Base-by-base conservation (phyloP, 2,888 invertebrate genomes). In the Ophioninae sp. region DNA sequence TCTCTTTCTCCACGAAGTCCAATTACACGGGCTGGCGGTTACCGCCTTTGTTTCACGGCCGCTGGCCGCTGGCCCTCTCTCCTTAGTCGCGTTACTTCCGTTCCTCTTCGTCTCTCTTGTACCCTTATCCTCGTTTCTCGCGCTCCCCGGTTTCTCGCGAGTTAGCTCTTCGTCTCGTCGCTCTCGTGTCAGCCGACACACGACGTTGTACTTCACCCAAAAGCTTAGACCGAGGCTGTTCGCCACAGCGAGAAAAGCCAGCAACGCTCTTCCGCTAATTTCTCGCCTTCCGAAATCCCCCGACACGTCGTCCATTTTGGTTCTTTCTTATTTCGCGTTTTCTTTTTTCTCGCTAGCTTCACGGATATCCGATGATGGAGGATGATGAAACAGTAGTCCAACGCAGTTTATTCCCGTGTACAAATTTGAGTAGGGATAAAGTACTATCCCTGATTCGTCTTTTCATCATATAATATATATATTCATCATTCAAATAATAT, bases 41-140 rank as follows among this genome's bases (percentile, higher is more conserved):
- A 77, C 89, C 90, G 89, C 91, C 92, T 92, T 92, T 93, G 93
- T 92, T 93, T 93, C 93, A 93, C 92, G 93, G 91, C 90, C 90
- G 89, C 90, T 93, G 92, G 91, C 89, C 91, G 90, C 89, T 90
- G 89, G 87, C 87, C 81, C 81, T 84, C 86, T 88, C 88, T 86
- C 85, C 87, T 86, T 85, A 84, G 83, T 77, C 85, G 85, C 82
- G 83, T 81, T 86, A 87, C 87, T 88, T 88, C 88, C 88, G 87
- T 85, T 83, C 63, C 75, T 82, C 74, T 68, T 69, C 79, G 59
- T 86, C 76, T 58, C 79, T 77, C 81, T 61, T 58, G 64, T 79
- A 64, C 59, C 61, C 68, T 63, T 82, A 68, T 82, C 81, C 68
- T 77, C 81, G 64, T 61, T 56, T 80, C 61, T 79, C 56, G 73